A percentile compares a stretch with the other conserved stretches of the same genome.
phyloP scores from a whole-genome alignment of 2,113 vertebrate species.

The Misgurnus anguillicaudatus region DNA sequence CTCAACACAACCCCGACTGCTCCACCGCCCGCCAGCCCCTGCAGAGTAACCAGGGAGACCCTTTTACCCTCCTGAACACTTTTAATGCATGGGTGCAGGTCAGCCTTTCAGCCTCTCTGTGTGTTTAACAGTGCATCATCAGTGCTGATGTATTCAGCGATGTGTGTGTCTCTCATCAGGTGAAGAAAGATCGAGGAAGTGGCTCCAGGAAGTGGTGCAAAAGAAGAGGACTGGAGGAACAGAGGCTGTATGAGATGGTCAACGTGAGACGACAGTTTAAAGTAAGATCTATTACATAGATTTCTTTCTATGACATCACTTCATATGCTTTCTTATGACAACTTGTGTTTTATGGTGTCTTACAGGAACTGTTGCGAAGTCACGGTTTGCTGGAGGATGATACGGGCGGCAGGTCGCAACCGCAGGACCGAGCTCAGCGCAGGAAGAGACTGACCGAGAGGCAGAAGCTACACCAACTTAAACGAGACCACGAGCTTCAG shows the following conservation, averaged over 20 bases:
- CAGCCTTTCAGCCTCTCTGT: conserved; percentile 16
- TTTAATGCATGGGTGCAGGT: conserved; percentile 94
- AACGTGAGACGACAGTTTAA: conserved; percentile 90
- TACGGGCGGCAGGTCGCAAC: neutral
- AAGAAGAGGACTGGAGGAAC: conserved; percentile 85
- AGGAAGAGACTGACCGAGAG: conserved; percentile 74
- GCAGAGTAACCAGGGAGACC: conserved; percentile 87
- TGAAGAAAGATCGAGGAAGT: conserved; percentile 77
- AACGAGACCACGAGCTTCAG: conserved; percentile 75
- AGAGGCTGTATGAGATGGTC: conserved; percentile 89
- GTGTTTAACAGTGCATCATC: neutral
- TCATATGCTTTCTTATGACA: too few species aligned
- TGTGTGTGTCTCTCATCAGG: conserved; percentile 63
- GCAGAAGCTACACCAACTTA: conserved; percentile 79
- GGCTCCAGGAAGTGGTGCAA: conserved; percentile 86
- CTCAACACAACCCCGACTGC: conserved; percentile 77
- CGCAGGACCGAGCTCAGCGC: conserved; percentile 68
- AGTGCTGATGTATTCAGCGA: neutral
- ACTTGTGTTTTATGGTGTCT: too few species aligned
- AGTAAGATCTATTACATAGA: conserved; percentile 60
- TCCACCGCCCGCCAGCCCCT: conserved; percentile 75
- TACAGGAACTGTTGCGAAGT: conserved; percentile 80
- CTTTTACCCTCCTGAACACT: conserved; percentile 86
- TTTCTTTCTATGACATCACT: too few species aligned
- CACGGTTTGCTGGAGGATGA: conserved; percentile 76